Evolutionary conservation across 1,140 invertebrate genomes (phyloP).

Genomic region (Gonioctena quinquepunctata): DNA sequence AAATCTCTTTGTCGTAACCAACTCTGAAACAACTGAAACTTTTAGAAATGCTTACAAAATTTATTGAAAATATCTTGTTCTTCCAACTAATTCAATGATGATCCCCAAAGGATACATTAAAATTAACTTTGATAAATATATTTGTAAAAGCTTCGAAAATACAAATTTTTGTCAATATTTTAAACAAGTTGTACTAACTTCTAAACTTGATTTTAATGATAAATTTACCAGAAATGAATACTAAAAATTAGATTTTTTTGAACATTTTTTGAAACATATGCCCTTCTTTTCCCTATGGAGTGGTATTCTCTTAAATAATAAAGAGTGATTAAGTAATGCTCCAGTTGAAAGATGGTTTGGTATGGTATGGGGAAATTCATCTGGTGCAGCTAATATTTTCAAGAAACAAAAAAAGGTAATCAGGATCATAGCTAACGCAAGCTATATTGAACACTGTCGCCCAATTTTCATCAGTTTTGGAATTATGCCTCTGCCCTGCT

Average conservation of each 20-base stretch:
- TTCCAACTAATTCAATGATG: not conserved
- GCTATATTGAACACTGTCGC: no score
- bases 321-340: not conserved
- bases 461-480: no score
- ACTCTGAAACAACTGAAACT: not conserved
- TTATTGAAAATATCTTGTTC: not conserved
- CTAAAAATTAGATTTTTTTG: not conserved
- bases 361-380: no score
- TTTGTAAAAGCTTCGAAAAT: not conserved
- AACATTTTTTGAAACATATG: not conserved
- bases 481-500: no score
- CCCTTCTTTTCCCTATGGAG: not conserved
- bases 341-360: conserved; percentile 3
- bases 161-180: no score
- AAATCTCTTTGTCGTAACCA: not conserved
- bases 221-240: not conserved
- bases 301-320: not conserved
- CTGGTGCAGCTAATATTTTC: no score
- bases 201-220: not conserved
- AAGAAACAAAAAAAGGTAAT: no score
- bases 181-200: not conserved
- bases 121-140: not conserved
- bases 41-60: not conserved
- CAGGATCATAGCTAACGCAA: no score
- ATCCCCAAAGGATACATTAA: not conserved